Base-by-base conservation (phyloP, 2,797 vertebrate species). In the Pseudotriccus pelzelni region DNA sequence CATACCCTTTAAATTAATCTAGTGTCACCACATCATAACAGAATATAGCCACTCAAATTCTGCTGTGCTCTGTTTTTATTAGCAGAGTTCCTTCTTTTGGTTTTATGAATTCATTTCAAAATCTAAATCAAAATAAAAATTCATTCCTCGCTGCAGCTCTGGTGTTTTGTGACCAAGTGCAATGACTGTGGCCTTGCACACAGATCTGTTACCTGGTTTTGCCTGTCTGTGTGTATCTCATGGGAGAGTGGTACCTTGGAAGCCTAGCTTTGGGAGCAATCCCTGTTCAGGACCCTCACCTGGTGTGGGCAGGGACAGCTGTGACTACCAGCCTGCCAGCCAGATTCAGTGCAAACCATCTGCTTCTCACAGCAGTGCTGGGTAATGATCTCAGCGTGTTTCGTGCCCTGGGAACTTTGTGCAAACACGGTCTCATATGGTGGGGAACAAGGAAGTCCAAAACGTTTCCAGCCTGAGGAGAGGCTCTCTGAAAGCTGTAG, bases 171-270 rank as follows among this genome's bases (percentile, higher is more conserved):
- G 55, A 6, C 8, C 13, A 68, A 80, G 67, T 34, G 47, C 41
- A 28, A 0, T 53, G 46, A 6, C 30, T 30, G 28, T 78, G 52
- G 20, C 46, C 0, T 3, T 77, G 72, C 32, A 53, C 22, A 27
- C 3, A 1, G 43, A 24, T 56, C 24, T 60, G 37, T 58, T 36
- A 13, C 27, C 24, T 7, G 0, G 3, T 25, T 84, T 67, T 25
- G 9, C 30, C 13, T 30, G 18, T 2, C 0, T 22, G 12, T 41
- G 16, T 2, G 1, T 1, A 0, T 67, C 56, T 13, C 39, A 11
- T 1, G 1, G 44, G 24, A 36, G 37, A 10, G 11, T 2, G 0
- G 22, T 50, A 36, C 50, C 4, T 5, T n/a, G 22, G 25, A 63
- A 74, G 43, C 43, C 47, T 27, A 44, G 44, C 34, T 67, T 50